These are phyloP conservation scores for Lasioglossum oenotherae DNA, from an alignment of 2,888 invertebrate genomes.

Conservation along the genomic window DNA sequence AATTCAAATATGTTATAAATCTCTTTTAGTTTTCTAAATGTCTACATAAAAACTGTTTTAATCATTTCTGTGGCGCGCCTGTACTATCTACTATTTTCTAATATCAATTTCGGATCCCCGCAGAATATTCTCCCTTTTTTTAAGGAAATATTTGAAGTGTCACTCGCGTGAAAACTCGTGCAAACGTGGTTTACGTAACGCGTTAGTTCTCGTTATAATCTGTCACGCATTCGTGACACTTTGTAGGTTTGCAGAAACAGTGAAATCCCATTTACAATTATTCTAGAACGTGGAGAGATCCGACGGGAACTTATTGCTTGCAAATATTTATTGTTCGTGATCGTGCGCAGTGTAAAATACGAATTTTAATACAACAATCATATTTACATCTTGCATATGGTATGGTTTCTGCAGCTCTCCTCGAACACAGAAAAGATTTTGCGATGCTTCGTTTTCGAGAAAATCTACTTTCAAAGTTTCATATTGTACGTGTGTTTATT, in stretches of 20 bases:
- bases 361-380: neutral
- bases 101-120: neutral
- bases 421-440: neutral
- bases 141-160: neutral
- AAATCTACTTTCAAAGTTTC: neutral
- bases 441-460: neutral
- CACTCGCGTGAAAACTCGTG: neutral
- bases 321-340: neutral
- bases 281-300: neutral
- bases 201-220: neutral
- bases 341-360: neutral
- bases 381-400: neutral
- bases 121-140: neutral
- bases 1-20: too few species aligned
- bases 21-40: too few species aligned
- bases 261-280: neutral
- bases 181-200: neutral
- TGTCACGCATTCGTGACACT: neutral
- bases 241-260: neutral
- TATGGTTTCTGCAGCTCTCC: neutral
- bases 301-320: neutral
- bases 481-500: neutral
- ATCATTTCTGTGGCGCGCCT: too few species aligned
- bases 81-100: neutral
- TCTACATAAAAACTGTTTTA: too few species aligned